A percentile compares a stretch with the other conserved stretches of the same genome.
These are phyloP conservation scores for Drosophila suzukii DNA, from an alignment of 1,140 invertebrate genomes.

Conservation along the genomic window DNA sequence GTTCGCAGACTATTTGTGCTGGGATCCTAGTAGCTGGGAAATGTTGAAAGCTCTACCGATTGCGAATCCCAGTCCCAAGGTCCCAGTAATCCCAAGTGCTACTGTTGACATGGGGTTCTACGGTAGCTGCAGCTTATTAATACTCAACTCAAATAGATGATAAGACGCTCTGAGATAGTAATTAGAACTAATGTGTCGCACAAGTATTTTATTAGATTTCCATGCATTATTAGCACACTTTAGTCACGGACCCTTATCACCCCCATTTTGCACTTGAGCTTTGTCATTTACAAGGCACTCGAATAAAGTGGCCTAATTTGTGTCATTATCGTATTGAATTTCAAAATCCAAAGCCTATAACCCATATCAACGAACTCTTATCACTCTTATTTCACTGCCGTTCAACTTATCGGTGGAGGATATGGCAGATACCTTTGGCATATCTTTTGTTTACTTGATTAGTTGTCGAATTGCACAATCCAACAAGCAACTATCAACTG, in stretches of 20 bases:
- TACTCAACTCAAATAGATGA: conserved; percentile 21
- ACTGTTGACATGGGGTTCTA: conserved; percentile 40
- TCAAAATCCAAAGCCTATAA: not conserved
- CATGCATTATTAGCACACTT: conserved; percentile 6
- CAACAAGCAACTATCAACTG: conserved; percentile 21
- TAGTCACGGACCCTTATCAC: conserved; percentile 9
- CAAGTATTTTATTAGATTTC: conserved; percentile 53
- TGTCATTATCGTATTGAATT: conserved; percentile 16
- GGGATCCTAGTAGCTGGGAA: conserved; percentile 61
- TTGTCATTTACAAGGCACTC: conserved; percentile 14
- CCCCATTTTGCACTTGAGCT: conserved; percentile 14
- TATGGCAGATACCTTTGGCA: conserved; percentile 11
- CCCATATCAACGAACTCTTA: conserved; percentile 16
- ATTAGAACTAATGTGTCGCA: conserved; percentile 53
- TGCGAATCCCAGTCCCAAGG: conserved; percentile 36
- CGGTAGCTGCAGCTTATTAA: conserved; percentile 28
- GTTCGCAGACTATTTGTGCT: conserved; percentile 32
- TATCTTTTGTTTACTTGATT: conserved; percentile 34
- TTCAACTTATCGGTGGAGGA: conserved; percentile 23
- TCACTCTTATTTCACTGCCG: not conserved
- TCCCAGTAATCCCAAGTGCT: conserved; percentile 34
- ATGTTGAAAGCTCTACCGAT: conserved; percentile 46
- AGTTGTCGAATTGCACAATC: conserved; percentile 28
- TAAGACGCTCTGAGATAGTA: conserved; percentile 37
- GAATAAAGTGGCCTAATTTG: conserved; percentile 23